These are phyloP conservation scores for Furcifer pardalis DNA, from an alignment of 2,797 vertebrate genomes.

Conservation along the genomic window DNA sequence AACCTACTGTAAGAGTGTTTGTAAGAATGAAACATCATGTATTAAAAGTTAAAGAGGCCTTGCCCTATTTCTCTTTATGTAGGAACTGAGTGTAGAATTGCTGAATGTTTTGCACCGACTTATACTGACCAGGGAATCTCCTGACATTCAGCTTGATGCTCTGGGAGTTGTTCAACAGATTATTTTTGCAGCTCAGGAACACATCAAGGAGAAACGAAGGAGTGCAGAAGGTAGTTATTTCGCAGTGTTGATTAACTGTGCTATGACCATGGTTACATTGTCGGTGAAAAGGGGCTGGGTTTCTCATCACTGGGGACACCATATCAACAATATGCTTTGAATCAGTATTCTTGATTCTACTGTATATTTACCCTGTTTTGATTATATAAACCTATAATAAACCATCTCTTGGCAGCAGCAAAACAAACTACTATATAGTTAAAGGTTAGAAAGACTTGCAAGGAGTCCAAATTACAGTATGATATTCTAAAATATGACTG, in stretches of 20 bases:
- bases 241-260: background rate
- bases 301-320: background rate
- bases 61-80: slow-evolving; percentile 45
- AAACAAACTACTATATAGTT: no score
- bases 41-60: slow-evolving; percentile 7
- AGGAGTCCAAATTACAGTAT: no score
- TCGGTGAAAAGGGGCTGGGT: background rate
- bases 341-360: background rate
- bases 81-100: slow-evolving; percentile 90
- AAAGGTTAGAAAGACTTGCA: no score
- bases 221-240: slow-evolving; percentile 86
- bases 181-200: slow-evolving; percentile 88
- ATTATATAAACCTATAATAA: no score
- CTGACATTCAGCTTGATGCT: slow-evolving; percentile 83
- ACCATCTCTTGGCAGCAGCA: no score
- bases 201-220: slow-evolving; percentile 89
- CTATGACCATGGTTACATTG: background rate
- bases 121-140: slow-evolving; percentile 88
- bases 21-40: background rate
- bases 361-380: background rate
- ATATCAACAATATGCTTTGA: background rate
- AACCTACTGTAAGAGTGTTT: background rate
- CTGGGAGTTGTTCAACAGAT: slow-evolving; percentile 86
- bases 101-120: slow-evolving; percentile 90
- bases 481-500: no score